These are phyloP conservation scores for Nasonovia ribisnigri DNA, from an alignment of 2,888 invertebrate genomes.

Conservation along the genomic window DNA sequence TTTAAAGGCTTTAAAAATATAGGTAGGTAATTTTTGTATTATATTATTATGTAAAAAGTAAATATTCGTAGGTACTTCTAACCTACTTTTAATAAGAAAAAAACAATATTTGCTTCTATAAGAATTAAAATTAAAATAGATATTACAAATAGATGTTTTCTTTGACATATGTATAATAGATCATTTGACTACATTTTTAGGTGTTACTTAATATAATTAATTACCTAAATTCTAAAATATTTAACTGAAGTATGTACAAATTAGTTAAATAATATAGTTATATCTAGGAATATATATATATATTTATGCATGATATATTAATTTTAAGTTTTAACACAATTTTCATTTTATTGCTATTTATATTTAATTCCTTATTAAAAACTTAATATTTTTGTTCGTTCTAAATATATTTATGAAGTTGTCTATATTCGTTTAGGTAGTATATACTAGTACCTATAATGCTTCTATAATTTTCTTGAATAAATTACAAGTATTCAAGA, in stretches of 20 bases:
- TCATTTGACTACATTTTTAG: background rate
- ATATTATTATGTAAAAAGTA: background rate
- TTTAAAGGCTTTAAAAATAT: background rate
- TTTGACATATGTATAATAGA: background rate
- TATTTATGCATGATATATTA: background rate
- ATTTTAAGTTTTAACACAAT: background rate
- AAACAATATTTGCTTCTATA: background rate
- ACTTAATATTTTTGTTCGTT: background rate
- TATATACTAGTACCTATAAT: background rate
- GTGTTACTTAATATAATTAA: background rate
- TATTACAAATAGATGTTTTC: background rate
- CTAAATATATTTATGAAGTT: background rate
- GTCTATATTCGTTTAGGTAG: background rate
- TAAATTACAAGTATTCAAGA: slow-evolving; percentile 36
- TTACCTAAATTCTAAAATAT: background rate
- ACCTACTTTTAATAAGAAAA: background rate
- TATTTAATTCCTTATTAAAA: background rate
- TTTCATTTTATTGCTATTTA: background rate
- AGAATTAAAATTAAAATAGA: background rate
- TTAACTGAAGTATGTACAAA: background rate
- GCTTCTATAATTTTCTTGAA: slow-evolving; percentile 25
- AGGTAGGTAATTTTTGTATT: background rate
- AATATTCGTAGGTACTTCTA: background rate
- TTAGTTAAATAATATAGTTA: background rate
- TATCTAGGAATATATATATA: background rate